phyloP scores from a whole-genome alignment of 2,113 vertebrate species.

The Apteryx owenii region DNA sequence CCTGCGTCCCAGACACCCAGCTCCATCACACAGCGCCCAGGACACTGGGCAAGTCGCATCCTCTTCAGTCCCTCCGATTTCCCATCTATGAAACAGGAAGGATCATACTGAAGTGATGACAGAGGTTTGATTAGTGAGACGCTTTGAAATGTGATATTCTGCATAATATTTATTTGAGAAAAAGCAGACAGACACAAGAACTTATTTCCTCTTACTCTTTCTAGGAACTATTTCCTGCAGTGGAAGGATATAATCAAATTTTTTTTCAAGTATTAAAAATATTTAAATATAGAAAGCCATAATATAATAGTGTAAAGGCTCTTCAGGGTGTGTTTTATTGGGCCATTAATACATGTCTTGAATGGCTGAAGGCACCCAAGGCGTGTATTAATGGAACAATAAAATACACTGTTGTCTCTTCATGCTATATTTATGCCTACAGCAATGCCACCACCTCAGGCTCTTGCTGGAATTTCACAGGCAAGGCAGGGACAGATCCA shows the following conservation, averaged over 20 bases:
- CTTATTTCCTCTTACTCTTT: background rate
- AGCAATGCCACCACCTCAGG: slow-evolving; percentile 57
- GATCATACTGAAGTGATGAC: background rate
- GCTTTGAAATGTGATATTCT: background rate
- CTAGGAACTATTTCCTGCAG: slow-evolving; percentile 63
- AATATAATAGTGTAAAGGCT: slow-evolving; percentile 68
- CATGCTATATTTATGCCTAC: slow-evolving; percentile 71
- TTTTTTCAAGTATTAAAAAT: slow-evolving; percentile 61
- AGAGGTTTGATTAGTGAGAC: slow-evolving; percentile 8
- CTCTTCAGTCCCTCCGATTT: background rate
- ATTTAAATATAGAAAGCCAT: slow-evolving; percentile 69
- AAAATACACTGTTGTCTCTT: slow-evolving; percentile 77
- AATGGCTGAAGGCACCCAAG: slow-evolving; percentile 74
- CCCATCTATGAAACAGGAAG: background rate
- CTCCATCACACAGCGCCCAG: background rate
- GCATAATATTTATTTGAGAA: background rate
- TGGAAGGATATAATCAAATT: slow-evolving; percentile 58
- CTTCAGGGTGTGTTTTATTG: slow-evolving; percentile 74
- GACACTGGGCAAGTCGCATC: background rate
- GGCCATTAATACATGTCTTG: slow-evolving; percentile 72
- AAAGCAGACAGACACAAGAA: background rate
- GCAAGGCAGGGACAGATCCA: slow-evolving; percentile 48
- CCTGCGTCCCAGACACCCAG: background rate
- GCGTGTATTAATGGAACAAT: slow-evolving; percentile 74
- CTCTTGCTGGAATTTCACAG: slow-evolving; percentile 53